phyloP scores from a whole-genome alignment of 2,113 vertebrate species.

The Sarotherodon lohbergeri region DNA sequence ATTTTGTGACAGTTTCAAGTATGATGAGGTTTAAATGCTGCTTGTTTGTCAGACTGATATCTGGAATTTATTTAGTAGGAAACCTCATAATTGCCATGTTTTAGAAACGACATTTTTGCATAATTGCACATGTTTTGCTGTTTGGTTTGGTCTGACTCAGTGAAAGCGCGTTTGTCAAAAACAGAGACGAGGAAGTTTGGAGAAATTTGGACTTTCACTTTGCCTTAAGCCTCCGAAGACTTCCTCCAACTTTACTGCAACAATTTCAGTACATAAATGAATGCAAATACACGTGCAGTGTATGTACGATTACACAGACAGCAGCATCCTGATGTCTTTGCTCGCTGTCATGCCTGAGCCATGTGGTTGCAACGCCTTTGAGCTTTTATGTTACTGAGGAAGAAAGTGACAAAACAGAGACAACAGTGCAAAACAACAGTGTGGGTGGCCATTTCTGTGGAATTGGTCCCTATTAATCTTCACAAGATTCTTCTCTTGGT shows the following conservation, averaged over 20 bases:
- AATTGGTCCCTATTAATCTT: neutral
- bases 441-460: neutral
- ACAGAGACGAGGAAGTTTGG: neutral
- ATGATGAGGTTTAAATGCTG: neutral
- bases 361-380: neutral
- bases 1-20: neutral
- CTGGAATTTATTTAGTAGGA: conserved; percentile 2
- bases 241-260: neutral
- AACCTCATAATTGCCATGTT: conserved; percentile 5
- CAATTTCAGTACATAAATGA: neutral
- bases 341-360: neutral
- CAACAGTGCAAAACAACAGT: neutral
- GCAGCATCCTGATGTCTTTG: neutral
- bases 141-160: neutral
- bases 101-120: neutral
- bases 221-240: neutral
- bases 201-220: neutral
- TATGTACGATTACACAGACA: neutral
- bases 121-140: neutral
- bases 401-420: neutral
- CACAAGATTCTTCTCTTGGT: neutral
- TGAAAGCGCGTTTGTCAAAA: neutral
- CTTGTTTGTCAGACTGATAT: neutral
- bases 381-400: neutral
- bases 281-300: neutral